A percentile compares a stretch with the other conserved stretches of the same genome.
Conservation (phyloP, 2,797 vertebrate species). For the Moxostoma hubbsi region DNA sequence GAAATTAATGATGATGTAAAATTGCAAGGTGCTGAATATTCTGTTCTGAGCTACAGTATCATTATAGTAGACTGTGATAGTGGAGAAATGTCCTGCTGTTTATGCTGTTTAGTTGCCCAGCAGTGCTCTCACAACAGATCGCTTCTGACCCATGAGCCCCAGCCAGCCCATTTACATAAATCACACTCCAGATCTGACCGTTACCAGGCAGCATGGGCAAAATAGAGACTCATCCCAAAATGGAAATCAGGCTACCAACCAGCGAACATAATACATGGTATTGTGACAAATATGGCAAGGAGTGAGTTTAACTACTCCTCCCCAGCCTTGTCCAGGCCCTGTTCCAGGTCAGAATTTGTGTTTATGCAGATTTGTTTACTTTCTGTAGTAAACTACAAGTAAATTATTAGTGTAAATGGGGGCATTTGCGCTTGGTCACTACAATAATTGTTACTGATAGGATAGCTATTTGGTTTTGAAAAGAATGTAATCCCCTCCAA, state of each 20-base stretch:
- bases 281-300: conserved; percentile 76
- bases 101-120: conserved; percentile 54
- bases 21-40: conserved; percentile 27
- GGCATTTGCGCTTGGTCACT: too few species aligned
- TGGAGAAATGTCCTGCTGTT: conserved; percentile 44
- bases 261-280: conserved; percentile 74
- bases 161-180: conserved; percentile 79
- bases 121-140: conserved; percentile 72
- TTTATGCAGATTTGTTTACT: neutral
- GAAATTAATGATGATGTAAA: conserved; percentile 18
- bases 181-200: conserved; percentile 77
- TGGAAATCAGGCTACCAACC: conserved; percentile 78
- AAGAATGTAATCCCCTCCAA: too few species aligned
- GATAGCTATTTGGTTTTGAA: too few species aligned
- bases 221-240: conserved; percentile 66
- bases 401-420: too few species aligned
- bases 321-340: conserved; percentile 38
- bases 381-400: neutral
- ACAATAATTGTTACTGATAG: too few species aligned
- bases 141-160: conserved; percentile 75
- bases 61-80: conserved; percentile 32
- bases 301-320: conserved; percentile 64
- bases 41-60: conserved; percentile 16
- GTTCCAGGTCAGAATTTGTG: neutral
- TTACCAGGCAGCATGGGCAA: conserved; percentile 75